phyloP scores from a whole-genome alignment of 2,797 vertebrate genomes.

The Myotis pilosus region DNA sequence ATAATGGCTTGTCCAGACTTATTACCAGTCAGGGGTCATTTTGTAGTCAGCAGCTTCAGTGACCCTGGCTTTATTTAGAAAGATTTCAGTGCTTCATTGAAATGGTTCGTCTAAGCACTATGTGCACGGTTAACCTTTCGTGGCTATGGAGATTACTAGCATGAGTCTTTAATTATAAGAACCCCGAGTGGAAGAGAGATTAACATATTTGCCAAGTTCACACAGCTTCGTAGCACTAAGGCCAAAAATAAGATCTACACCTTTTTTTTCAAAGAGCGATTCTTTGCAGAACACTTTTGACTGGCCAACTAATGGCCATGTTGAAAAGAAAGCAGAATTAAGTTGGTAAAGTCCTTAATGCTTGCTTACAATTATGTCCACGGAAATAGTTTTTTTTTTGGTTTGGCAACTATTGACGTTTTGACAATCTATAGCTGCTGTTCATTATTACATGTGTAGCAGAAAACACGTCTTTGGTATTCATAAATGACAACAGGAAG shows the following conservation, averaged over 20 bases:
- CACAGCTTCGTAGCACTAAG: neutral
- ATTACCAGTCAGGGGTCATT: conserved; percentile 45
- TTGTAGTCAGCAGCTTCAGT: conserved; percentile 52
- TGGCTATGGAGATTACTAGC: conserved; percentile 53
- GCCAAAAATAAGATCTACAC: neutral
- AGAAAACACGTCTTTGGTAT: neutral
- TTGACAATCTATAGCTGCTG: neutral
- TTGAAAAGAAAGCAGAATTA: conserved; percentile 15
- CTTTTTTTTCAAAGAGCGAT: neutral
- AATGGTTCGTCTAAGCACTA: conserved; percentile 41
- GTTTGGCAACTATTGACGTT: neutral
- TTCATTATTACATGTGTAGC: conserved; percentile 1
- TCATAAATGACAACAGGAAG: neutral
- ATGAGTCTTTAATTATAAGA: conserved; percentile 62
- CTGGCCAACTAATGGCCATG: neutral
- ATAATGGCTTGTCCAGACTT: conserved; percentile 60
- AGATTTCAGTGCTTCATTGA: conserved; percentile 35
- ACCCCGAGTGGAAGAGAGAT: conserved; percentile 25
- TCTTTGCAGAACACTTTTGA: conserved; percentile 39
- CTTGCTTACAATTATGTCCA: neutral
- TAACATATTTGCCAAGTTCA: conserved; percentile 47
- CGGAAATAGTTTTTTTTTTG: neutral
- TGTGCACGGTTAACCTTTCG: conserved; percentile 45
- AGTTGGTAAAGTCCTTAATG: neutral
- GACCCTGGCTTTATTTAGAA: conserved; percentile 56